These are phyloP conservation scores for Caenorhabditis sinica DNA, from an alignment of 2,888 invertebrate species.

Conservation along the genomic window DNA sequence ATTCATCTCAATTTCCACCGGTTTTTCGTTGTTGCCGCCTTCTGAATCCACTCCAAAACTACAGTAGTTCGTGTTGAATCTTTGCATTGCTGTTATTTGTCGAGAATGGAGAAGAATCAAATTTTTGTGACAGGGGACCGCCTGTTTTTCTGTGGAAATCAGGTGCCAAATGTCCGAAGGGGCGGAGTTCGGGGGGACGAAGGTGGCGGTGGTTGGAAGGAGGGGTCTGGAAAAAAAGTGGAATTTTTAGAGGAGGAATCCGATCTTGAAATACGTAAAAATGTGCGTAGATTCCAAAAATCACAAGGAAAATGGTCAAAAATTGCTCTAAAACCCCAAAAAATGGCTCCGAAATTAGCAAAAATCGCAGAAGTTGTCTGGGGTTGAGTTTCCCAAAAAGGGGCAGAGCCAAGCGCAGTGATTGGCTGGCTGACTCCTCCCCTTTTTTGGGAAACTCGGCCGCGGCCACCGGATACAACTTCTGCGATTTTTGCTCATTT, in stretches of 20 bases:
- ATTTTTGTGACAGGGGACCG: constrained; percentile 45
- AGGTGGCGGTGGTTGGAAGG: neutral
- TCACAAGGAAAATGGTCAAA: too few relatives aligned
- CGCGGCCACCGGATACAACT: too few relatives aligned
- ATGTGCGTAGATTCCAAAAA: too few relatives aligned
- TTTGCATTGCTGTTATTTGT: constrained; percentile 27
- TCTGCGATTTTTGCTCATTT: too few relatives aligned
- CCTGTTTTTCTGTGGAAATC: neutral
- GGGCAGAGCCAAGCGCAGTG: too few relatives aligned
- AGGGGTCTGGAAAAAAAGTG: neutral
- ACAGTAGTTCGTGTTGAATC: constrained; percentile 41
- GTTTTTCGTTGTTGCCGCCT: constrained; percentile 1
- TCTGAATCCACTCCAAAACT: constrained; percentile 1
- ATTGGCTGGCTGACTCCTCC: too few relatives aligned
- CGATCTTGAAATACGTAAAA: too few relatives aligned
- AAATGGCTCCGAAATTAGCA: neutral
- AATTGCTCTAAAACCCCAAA: too few relatives aligned
- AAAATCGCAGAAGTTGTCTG: too few relatives aligned
- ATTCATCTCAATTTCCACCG: constrained; percentile 17
- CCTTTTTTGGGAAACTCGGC: too few relatives aligned
- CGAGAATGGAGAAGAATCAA: constrained; percentile 48
- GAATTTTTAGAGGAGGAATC: too few relatives aligned
- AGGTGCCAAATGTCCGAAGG: constrained; percentile 9
- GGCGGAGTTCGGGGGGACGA: constrained; percentile 31
- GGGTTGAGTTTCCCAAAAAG: too few relatives aligned